These are phyloP conservation scores for Xenus cinereus DNA, from an alignment of 2,113 vertebrate species.

Conservation along the genomic window DNA sequence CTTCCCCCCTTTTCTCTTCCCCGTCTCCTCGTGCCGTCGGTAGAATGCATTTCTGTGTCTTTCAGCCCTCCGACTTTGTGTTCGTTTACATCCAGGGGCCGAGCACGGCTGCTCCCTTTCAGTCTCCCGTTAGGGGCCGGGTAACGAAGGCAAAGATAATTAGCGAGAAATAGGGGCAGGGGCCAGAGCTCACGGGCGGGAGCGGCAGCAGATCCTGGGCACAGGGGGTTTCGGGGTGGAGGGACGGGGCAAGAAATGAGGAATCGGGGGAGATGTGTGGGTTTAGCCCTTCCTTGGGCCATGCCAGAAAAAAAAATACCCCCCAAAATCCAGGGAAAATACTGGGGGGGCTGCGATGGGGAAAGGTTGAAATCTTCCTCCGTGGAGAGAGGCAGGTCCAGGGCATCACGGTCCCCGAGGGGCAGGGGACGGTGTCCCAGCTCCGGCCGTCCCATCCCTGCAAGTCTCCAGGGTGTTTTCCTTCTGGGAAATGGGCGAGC, in stretches of 20 bases:
- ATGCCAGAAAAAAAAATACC: rapidly evolving
- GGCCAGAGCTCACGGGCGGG: not conserved
- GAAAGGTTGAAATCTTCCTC: not conserved
- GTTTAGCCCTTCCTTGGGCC: not conserved
- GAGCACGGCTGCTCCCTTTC: not conserved
- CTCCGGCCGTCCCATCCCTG: not conserved
- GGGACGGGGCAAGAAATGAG: not conserved
- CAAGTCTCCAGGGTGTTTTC: not conserved
- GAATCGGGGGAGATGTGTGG: not conserved
- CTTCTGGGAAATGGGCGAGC: not conserved
- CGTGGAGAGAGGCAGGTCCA: rapidly evolving
- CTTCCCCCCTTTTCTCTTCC: slow-evolving; percentile 21
- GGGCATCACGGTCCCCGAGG: rapidly evolving
- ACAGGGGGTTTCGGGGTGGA: not conserved
- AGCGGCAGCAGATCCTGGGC: not conserved
- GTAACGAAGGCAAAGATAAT: not conserved
- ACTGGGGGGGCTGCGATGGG: not conserved
- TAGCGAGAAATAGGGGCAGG: not conserved
- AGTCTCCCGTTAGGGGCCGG: slow-evolving; percentile 32
- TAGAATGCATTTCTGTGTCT: slow-evolving; percentile 93
- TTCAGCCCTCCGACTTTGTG: slow-evolving; percentile 77
- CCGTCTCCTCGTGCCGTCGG: slow-evolving; percentile 71
- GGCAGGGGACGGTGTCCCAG: not conserved
- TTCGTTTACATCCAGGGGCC: slow-evolving; percentile 73
- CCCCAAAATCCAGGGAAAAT: not conserved